Base-by-base conservation (phyloP, 2,797 vertebrate species). In the Lepilemur ruficaudatus region DNA sequence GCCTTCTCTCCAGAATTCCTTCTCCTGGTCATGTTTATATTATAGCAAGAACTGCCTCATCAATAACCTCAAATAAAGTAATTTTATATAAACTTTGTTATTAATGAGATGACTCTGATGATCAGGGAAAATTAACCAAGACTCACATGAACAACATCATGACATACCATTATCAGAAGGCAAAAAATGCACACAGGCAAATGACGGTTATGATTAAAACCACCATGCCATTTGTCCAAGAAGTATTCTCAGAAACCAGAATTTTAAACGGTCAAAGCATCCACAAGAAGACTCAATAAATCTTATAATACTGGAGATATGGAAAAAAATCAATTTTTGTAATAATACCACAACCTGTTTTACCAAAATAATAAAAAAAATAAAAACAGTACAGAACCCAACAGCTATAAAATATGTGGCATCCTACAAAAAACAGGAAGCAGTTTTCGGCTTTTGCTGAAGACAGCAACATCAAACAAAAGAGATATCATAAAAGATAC, bases 1-100 rank as follows among this genome's bases (percentile, higher is more conserved):
- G 23, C 25, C 18, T 28, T 14, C 35, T 73, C 67, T 86, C 38
- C 12, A 72, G 28, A 90, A 92, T 69, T 83, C 57, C 50, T 85
- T 52, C 46, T 75, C 28, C n/a, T 82, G n/a, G 69, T 43, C 61
- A 89, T 81, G n/a, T 15, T 70, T 76, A 69, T 86, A 81, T 69
- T 57, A 75, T 10, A 91, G 59, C 82, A 92, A 89, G 70, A 30
- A 85, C 4, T 57, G 50, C 32, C 83, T 89, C 32, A 65, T 76
- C 79, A 93, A 89, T 76, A 94, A 94, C 43, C 38, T 81, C 59
- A 94, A 92, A 86, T 92, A 81, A 86, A 92, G 2, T 59, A 69
- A 80, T 65, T 72, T 94, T 38, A 43, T n/a, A 59, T 84, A 80
- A 88, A 50, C 7, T 17, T 89, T 59, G 46, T 83, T 38, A 28